Conservation (phyloP, 2,113 vertebrate genomes). For the Platysternon megacephalum region DNA sequence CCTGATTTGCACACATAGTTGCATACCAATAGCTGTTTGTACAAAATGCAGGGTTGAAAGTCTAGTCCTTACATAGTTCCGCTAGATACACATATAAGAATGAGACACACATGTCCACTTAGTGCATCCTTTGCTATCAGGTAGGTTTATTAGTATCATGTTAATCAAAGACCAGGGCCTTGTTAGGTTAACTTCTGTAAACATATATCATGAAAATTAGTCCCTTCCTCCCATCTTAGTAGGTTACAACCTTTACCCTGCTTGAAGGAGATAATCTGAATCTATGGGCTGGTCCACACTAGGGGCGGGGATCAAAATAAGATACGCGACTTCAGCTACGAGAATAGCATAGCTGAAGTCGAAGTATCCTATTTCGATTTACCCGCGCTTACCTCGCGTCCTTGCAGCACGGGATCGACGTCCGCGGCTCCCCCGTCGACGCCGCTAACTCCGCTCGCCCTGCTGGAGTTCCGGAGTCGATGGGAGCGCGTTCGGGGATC, state of each 20-base stretch:
- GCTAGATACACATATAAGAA: conserved; percentile 43
- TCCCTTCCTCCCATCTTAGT: conserved; percentile 50
- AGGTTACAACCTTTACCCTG: conserved; percentile 60
- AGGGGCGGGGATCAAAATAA: too few species aligned
- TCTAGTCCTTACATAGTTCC: conserved; percentile 50
- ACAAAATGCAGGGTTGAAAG: conserved; percentile 65
- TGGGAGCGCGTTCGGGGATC: too few species aligned
- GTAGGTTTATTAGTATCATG: conserved; percentile 60
- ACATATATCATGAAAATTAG: conserved; percentile 59
- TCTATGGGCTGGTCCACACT: too few species aligned
- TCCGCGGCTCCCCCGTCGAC: too few species aligned
- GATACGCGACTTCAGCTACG: too few species aligned
- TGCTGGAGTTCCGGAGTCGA: too few species aligned
- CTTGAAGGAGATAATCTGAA: conserved; percentile 47
- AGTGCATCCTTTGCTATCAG: conserved; percentile 46
- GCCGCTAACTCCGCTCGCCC: too few species aligned
- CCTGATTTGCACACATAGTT: conserved; percentile 61
- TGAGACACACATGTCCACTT: conserved; percentile 51
- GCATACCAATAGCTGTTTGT: conserved; percentile 21
- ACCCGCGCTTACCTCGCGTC: too few species aligned
- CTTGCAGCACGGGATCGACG: too few species aligned
- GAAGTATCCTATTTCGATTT: too few species aligned
- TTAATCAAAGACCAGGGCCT: conserved; percentile 50
- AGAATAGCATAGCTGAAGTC: too few species aligned
- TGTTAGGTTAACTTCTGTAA: conserved; percentile 51